Percentiles rank a stretch among this genome's conserved stretches.
These are phyloP conservation scores for Sarcoramphus papa DNA, from an alignment of 2,797 vertebrate species.

Conservation along the genomic window DNA sequence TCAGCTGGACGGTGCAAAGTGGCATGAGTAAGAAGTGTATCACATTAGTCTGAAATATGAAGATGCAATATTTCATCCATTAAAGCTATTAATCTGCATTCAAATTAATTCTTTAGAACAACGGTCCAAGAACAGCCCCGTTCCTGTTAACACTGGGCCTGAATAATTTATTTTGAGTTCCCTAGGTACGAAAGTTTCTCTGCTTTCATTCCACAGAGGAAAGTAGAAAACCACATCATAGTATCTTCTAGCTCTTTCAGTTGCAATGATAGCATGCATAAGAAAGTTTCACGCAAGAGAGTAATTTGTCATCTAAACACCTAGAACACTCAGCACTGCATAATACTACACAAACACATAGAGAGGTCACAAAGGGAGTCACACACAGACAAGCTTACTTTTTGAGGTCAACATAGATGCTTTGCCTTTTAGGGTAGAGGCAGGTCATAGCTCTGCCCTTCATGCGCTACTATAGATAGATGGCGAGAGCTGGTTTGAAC, in stretches of 20 bases:
- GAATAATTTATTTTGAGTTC: not conserved
- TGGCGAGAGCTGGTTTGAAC: not conserved
- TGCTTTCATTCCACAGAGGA: not conserved
- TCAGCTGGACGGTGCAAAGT: not conserved
- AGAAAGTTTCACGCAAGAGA: not conserved
- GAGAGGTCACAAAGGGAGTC: not conserved
- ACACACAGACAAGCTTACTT: not conserved
- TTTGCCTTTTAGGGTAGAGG: not conserved
- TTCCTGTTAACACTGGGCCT: not conserved
- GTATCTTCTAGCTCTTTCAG: not conserved
- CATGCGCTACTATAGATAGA: not conserved
- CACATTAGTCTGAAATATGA: not conserved
- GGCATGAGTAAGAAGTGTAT: not conserved
- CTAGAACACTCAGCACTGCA: not conserved
- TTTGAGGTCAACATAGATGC: not conserved
- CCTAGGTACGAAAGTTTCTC: not conserved
- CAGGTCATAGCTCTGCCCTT: not conserved
- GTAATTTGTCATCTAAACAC: not conserved
- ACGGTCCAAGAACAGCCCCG: not conserved
- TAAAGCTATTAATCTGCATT: not conserved
- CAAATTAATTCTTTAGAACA: not conserved
- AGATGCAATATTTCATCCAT: not conserved
- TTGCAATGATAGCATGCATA: not conserved
- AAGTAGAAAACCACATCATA: not conserved
- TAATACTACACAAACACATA: not conserved